Evolutionary conservation across 2,888 invertebrate species (phyloP), one percentile per base, ranked within the genome.

Genomic region (Cryptophagus acutangulus): DNA sequence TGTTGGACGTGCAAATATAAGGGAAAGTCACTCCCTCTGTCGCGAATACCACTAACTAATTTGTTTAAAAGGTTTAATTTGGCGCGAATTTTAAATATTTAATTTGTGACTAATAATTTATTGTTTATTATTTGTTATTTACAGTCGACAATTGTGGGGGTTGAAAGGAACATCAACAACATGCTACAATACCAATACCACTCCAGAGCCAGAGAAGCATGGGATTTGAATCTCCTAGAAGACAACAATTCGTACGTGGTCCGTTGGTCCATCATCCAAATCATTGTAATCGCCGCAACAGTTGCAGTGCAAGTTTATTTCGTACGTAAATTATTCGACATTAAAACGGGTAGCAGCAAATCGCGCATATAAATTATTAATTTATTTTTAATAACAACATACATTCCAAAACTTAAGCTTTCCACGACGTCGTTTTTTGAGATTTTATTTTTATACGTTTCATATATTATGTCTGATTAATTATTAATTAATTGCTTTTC

Each of bases 231-330:
- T 58, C 69, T 92, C 46, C 69, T 93, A 15, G 62, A 79, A 47
- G 87, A 86, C 61, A 93, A 92, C 66, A 87, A 91, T 64, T 71
- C 75, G 3, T 92, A 92, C 66, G 87, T 95, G n/a, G 77, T 86
- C 46, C 81, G 81, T 44, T 94, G 93, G 88, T 94, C 95, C 0
- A 57, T 93, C 2, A 75, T 84, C 36, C 93, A 94, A 73, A 88
- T 93, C 51, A 41, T 84, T 16, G 85, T 93, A 1, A 87, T 95
- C 47, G 71, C 84, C 34, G 75, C 80, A 1, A 87, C 92, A 0
- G 87, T 87, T 6, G 75, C 83, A 1, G 65, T 84, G 33, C 89
- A 89, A 70, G 91, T 93, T 1, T 88, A 82, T 66, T 93, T 93
- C 67, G 86, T 95, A 9, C 78, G 89, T 49, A 88, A 90, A 72